Conservation (phyloP, 1,140 invertebrate species). For the Bombus superbus region DNA sequence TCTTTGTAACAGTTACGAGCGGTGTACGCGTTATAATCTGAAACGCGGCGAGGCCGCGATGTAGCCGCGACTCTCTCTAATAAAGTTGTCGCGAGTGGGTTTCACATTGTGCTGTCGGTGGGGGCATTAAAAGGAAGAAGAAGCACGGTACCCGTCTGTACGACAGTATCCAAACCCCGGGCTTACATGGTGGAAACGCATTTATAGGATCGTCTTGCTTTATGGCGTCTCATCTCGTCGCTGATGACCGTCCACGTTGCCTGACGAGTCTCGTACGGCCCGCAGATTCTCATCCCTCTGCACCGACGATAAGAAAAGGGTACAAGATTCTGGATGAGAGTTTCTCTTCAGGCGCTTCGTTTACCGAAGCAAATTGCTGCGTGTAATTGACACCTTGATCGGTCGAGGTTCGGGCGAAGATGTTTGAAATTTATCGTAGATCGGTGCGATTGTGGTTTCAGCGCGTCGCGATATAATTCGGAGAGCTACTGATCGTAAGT, state of each 20-base stretch:
- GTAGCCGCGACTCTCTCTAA: constrained; percentile 66
- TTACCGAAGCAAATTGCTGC: not conserved
- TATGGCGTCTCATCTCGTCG: constrained; percentile 66
- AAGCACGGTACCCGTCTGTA: constrained; percentile 27
- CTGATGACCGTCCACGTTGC: not conserved
- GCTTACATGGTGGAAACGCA: constrained; percentile 63
- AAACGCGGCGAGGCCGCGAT: constrained; percentile 44
- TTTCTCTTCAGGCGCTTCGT: too few species aligned
- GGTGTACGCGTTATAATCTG: constrained; percentile 46
- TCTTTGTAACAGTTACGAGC: constrained; percentile 36
- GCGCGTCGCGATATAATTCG: too few species aligned
- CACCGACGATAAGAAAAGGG: not conserved
- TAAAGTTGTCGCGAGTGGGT: constrained; percentile 76
- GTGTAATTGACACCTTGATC: constrained; percentile 1
- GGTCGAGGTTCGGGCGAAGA: too few species aligned
- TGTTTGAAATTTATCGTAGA: too few species aligned
- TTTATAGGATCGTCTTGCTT: constrained; percentile 73
- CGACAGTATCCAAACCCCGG: constrained; percentile 56
- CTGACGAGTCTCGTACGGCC: not conserved
- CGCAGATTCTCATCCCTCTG: not conserved
- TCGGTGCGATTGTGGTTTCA: too few species aligned
- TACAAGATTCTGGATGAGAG: not conserved
- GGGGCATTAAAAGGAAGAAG: constrained; percentile 51
- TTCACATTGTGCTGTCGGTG: constrained; percentile 65
- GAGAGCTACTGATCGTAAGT: too few species aligned